Conservation (phyloP, 2,888 invertebrate genomes). For the Apamea crenata region DNA sequence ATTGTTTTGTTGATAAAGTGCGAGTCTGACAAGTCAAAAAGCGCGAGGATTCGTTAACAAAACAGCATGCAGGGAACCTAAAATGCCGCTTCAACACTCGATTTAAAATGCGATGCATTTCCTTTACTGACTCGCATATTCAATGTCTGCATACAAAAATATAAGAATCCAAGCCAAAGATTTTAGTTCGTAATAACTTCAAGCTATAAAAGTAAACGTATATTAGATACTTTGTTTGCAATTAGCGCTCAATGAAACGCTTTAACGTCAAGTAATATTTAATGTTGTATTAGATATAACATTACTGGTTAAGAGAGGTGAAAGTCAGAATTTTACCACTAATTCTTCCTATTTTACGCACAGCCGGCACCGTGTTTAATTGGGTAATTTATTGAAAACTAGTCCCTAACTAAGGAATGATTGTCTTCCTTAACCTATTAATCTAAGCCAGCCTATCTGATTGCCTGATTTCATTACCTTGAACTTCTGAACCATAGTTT, state of each 20-base stretch:
- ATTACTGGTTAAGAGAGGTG: slow-evolving; percentile 46
- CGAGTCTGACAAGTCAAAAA: background rate
- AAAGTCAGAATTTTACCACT: slow-evolving; percentile 40
- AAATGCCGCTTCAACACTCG: background rate
- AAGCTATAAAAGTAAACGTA: slow-evolving; percentile 29
- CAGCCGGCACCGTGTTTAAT: background rate
- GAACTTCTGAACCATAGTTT: background rate
- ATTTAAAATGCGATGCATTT: background rate
- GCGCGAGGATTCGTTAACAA: background rate
- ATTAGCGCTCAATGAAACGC: slow-evolving; percentile 69
- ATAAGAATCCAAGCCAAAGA: slow-evolving; percentile 19
- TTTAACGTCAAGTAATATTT: slow-evolving; percentile 62
- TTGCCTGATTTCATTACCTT: background rate
- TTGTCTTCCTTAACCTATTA: background rate
- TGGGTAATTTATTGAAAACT: background rate
- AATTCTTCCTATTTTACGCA: background rate
- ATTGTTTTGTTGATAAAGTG: background rate
- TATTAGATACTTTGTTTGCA: slow-evolving; percentile 57
- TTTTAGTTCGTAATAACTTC: slow-evolving; percentile 26
- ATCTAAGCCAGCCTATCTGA: background rate
- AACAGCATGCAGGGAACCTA: background rate
- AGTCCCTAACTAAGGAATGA: background rate
- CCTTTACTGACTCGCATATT: background rate
- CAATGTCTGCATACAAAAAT: background rate
- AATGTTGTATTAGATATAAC: slow-evolving; percentile 60